Evolutionary conservation across 2,888 invertebrate species (phyloP).

Genomic region (Sinhomidia bicolor): DNA sequence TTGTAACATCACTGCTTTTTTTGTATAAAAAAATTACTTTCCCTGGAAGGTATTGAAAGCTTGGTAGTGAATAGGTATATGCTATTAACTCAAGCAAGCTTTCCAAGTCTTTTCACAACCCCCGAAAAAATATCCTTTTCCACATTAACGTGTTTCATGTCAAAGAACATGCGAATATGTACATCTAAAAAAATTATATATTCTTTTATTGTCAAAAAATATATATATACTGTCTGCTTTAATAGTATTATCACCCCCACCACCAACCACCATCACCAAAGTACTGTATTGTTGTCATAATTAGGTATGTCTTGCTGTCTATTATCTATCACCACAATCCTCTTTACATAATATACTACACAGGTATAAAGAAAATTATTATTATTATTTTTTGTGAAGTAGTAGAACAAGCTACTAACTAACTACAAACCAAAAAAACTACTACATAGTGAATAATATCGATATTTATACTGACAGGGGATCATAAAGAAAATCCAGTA

Average conservation of each 20-base stretch:
- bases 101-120: background rate
- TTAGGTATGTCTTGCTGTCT: conserved; percentile 40
- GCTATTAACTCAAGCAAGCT: background rate
- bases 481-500: background rate
- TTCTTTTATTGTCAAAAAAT: background rate
- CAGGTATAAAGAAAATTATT: background rate
- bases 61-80: background rate
- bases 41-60: background rate
- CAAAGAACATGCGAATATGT: background rate
- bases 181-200: background rate
- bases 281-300: conserved; percentile 47
- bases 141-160: background rate
- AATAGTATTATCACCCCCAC: background rate
- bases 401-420: too few species aligned
- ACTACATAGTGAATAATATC: background rate
- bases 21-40: background rate
- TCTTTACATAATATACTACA: background rate
- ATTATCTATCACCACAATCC: background rate
- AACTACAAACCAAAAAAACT: too few species aligned
- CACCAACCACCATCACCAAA: too few species aligned
- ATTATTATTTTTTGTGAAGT: too few species aligned
- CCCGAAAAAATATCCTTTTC: background rate
- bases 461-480: conserved; percentile 11
- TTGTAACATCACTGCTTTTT: background rate
- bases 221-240: conserved; percentile 14